These are phyloP conservation scores for Hirudinaria manillensis DNA, from an alignment of 2,888 invertebrate genomes.

Conservation along the genomic window DNA sequence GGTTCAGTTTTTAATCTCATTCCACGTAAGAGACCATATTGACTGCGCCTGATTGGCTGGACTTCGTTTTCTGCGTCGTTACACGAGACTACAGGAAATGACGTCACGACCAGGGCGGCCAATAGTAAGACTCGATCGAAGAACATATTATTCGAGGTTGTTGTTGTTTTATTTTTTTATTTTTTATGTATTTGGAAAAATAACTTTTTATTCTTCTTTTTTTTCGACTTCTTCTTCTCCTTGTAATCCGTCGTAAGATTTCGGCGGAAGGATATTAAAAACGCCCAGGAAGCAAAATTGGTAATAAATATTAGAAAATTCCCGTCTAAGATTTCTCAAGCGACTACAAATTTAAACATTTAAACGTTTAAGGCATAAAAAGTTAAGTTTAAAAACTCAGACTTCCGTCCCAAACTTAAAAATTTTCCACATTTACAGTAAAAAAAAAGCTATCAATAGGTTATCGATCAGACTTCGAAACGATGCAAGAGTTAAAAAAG, in stretches of 20 bases:
- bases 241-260: background rate
- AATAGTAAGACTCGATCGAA: background rate
- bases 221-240: background rate
- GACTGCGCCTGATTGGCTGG: slow-evolving; percentile 9
- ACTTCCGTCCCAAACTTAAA: too few species aligned
- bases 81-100: background rate
- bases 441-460: too few species aligned
- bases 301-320: too few species aligned
- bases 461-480: too few species aligned
- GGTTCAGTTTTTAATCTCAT: slow-evolving; percentile 1
- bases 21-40: background rate
- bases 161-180: background rate
- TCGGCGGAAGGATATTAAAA: too few species aligned
- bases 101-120: slow-evolving; percentile 1
- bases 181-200: background rate
- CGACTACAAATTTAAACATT: too few species aligned
- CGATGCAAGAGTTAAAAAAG: too few species aligned
- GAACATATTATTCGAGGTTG: background rate
- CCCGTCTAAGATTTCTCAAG: too few species aligned
- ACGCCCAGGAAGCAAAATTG: too few species aligned
- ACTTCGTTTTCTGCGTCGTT: background rate
- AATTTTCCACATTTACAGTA: too few species aligned
- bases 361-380: too few species aligned
- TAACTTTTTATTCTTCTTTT: background rate
- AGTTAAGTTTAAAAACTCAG: too few species aligned